Evolutionary conservation across 2,113 vertebrate species (phyloP), one percentile per base, ranked within the genome.

Genomic region (Larimichthys crocea): DNA sequence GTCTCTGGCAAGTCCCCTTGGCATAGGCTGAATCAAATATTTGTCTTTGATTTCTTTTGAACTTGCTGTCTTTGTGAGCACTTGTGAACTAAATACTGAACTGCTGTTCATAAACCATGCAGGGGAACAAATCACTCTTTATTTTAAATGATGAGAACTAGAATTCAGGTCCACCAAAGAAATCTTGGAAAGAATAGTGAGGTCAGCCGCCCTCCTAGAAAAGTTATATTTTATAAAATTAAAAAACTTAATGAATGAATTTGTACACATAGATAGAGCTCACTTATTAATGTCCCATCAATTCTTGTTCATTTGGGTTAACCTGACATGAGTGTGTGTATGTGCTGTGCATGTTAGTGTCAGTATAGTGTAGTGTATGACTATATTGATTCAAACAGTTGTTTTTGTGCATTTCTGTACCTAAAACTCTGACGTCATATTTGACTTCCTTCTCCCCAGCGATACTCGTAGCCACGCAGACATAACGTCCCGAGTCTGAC

Each of bases 381-480:
- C 35, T 40, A 15, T 16, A 20, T 6, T 2, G 3, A 7, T 57
- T 35, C 44, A 24, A 49, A 50, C 1, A 4, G 24, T 52, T 50
- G 52, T 50, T 20, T 62, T 61, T 49, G 17, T 79, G 50, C 44
- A n/a, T 76, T 26, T 74, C 5, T 9, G 3, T 95, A 99, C 98
- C 97, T 94, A 99, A 94, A 83, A 99, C 93, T 73, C 92, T 96
- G 81, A 99, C 95, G 42, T 97, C 94, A 0, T 99, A 99, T 86
- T 95, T 97, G 88, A 98, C 96, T 83, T 97, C 96, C 71, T 96
- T 95, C 85, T 99, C 97, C 85, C 98, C 98, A 24, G 98, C 98
- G 62, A 98, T 44, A 87, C 97, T 99, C 20, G 96, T 98, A 9
- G 98, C 98, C 90, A 99, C 94, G 52, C 98, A 99, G 48, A 94